These are phyloP conservation scores for Eptatretus burgeri DNA, from an alignment of 2,113 vertebrate species.

Conservation along the genomic window DNA sequence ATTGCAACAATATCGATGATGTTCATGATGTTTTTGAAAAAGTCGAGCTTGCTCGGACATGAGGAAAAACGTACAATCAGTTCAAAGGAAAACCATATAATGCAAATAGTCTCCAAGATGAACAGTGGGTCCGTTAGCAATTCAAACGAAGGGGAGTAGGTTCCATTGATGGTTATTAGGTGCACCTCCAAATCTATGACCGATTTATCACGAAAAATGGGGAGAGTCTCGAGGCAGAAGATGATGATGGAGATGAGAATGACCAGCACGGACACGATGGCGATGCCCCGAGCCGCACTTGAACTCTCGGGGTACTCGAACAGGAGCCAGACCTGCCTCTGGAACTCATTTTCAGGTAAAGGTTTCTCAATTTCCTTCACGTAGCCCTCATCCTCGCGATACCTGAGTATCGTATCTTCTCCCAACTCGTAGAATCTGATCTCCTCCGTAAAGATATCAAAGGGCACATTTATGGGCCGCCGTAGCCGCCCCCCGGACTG, in stretches of 20 bases:
- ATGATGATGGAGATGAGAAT: conserved; percentile 96
- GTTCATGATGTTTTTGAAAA: conserved; percentile 98
- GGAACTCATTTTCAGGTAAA: conserved; percentile 78
- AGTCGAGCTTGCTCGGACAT: conserved; percentile 57
- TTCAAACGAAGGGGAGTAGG: not conserved
- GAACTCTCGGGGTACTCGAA: conserved; percentile 97
- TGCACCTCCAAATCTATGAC: conserved; percentile 29
- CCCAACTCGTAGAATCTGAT: conserved; percentile 91
- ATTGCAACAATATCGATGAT: conserved; percentile 95
- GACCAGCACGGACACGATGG: conserved; percentile 93
- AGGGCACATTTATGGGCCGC: conserved; percentile 64
- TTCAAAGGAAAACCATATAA: conserved; percentile 98
- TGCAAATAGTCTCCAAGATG: conserved; percentile 93
- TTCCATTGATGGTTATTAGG: conserved; percentile 12
- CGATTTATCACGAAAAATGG: conserved; percentile 58
- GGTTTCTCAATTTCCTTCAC: conserved; percentile 86
- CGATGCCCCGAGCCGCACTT: conserved; percentile 77
- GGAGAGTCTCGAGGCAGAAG: conserved; percentile 84
- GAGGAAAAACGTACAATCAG: conserved; percentile 81
- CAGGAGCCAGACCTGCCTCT: conserved; percentile 88
- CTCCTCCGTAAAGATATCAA: conserved; percentile 94
- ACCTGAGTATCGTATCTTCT: conserved; percentile 92
- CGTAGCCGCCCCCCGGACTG: conserved; percentile 71
- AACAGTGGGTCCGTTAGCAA: conserved; percentile 89
- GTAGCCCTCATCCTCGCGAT: conserved; percentile 86